Conservation (phyloP, 2,113 vertebrate species). For the Upupa epops region DNA sequence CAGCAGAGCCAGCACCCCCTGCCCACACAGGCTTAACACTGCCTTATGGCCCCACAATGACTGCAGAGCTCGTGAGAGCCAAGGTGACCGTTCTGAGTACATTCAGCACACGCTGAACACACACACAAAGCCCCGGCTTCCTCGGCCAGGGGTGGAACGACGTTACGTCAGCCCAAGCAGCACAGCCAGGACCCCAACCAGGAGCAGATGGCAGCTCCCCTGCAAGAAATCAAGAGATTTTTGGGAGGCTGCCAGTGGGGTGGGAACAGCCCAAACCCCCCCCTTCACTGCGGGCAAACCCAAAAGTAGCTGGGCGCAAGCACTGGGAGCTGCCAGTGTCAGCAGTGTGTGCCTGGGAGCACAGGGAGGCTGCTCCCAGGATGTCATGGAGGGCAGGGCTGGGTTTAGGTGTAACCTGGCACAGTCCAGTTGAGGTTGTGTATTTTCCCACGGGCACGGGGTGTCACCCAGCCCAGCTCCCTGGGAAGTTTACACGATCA, state of each 20-base stretch:
- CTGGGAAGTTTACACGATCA: not conserved
- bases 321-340: not conserved
- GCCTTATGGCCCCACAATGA: not conserved
- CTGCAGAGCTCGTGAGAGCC: not conserved
- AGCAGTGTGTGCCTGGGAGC: too few species aligned
- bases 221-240: not conserved
- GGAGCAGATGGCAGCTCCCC: not conserved
- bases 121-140: not conserved
- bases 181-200: not conserved
- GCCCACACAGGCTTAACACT: not conserved
- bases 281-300: not conserved
- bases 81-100: not conserved
- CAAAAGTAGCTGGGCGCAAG: not conserved
- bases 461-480: not conserved
- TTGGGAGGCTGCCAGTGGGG: not conserved
- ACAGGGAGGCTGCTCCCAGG: not conserved
- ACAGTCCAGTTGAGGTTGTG: not conserved
- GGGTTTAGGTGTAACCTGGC: not conserved
- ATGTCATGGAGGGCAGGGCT: too few species aligned
- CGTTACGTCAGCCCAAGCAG: not conserved
- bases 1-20: not conserved
- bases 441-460: fast-evolving
- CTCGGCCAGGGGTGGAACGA: not conserved
- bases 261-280: not conserved
- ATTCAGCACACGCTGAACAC: not conserved